Conservation (phyloP, 1,140 invertebrate species). For the Drosophila arizonae region DNA sequence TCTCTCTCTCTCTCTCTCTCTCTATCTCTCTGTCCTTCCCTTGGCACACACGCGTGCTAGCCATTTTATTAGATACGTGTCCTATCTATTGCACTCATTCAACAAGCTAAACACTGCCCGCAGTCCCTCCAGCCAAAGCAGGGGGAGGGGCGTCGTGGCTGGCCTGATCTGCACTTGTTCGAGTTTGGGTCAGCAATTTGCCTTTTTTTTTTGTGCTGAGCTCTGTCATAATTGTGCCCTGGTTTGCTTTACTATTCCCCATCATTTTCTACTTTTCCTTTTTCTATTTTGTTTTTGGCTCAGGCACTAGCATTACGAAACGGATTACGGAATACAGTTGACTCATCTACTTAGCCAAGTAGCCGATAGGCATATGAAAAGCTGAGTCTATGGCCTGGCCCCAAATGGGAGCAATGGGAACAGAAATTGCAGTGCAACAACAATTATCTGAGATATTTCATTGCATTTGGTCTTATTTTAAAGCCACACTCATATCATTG, state of each 20-base stretch:
- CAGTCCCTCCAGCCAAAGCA: neutral
- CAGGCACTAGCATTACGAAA: constrained; percentile 9
- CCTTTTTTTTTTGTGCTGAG: neutral
- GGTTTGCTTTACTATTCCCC: neutral
- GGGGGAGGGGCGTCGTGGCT: no score
- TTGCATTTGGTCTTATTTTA: no score
- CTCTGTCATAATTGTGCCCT: constrained; percentile 10
- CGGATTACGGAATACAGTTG: constrained; percentile 9
- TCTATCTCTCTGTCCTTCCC: neutral
- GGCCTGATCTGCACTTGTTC: neutral
- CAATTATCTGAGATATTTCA: no score
- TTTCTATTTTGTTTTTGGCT: neutral
- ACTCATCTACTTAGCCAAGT: neutral
- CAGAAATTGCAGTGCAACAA: no score
- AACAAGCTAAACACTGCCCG: constrained; percentile 5
- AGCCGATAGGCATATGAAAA: no score
- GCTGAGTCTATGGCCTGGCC: no score
- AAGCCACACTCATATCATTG: no score
- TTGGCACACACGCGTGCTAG: constrained; percentile 51
- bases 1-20: neutral
- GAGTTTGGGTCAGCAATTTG: neutral
- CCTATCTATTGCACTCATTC: constrained; percentile 58
- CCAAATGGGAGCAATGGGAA: no score
- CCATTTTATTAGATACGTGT: constrained; percentile 77
- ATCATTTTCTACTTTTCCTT: no score